phyloP scores from a whole-genome alignment of 2,113 vertebrate species.

The Charadrius vociferus region DNA sequence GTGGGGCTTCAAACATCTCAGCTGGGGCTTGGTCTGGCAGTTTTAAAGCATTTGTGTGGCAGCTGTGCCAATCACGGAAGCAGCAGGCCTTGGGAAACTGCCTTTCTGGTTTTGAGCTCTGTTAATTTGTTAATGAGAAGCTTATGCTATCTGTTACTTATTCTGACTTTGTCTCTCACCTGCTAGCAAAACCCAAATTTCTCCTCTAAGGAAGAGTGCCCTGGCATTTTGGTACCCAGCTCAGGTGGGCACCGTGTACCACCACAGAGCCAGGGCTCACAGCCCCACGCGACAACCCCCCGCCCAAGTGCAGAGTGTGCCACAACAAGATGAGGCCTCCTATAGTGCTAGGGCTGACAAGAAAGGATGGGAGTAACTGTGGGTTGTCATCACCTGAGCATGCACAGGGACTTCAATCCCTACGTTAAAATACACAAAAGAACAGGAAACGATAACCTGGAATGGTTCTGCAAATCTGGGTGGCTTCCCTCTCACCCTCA shows the following conservation, averaged over 20 bases:
- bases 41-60: background rate
- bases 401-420: rapidly evolving
- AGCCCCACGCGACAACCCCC: background rate
- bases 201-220: background rate
- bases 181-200: background rate
- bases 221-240: background rate
- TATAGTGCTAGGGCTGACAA: background rate
- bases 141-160: background rate
- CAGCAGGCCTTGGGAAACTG: background rate
- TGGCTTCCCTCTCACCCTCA: background rate
- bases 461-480: background rate
- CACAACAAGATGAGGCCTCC: rapidly evolving
- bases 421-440: background rate
- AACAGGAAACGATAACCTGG: background rate
- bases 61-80: background rate
- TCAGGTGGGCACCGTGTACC: rapidly evolving
- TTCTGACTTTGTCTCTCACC: background rate
- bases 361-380: background rate
- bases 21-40: background rate
- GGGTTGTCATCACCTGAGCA: background rate
- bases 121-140: background rate
- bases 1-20: background rate
- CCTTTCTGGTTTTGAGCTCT: background rate
- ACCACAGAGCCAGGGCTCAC: background rate
- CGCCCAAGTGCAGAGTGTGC: background rate